These are phyloP conservation scores for Mixornis gularis DNA, from an alignment of 2,113 vertebrate species.

Conservation along the genomic window DNA sequence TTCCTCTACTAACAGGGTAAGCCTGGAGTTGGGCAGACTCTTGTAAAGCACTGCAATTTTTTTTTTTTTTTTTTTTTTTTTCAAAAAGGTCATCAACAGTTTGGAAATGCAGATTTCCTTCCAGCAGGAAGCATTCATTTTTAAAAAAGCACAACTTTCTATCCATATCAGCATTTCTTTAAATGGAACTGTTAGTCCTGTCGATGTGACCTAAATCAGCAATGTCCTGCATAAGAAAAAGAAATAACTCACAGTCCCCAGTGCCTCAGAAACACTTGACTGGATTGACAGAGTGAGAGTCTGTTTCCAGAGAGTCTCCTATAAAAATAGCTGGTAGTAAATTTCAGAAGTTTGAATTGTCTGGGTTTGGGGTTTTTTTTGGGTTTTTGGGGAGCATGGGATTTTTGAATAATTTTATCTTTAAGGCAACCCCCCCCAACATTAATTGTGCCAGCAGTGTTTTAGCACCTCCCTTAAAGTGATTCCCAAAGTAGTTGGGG, in stretches of 20 bases:
- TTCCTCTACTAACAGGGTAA: neutral
- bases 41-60: neutral
- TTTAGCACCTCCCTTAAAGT: neutral
- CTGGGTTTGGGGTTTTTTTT: neutral
- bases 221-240: constrained; percentile 41
- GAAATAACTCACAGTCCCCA: constrained; percentile 29
- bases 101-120: constrained; percentile 43
- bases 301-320: neutral
- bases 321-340: constrained; percentile 22
- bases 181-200: constrained; percentile 50
- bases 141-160: neutral
- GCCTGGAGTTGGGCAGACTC: neutral
- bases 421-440: neutral
- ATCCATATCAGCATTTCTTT: constrained; percentile 44
- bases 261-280: constrained; percentile 19
- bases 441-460: neutral
- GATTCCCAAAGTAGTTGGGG: neutral
- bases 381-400: neutral
- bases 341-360: neutral
- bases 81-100: constrained; percentile 21
- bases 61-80: neutral
- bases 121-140: constrained; percentile 7
- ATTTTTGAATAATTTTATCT: neutral
- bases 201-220: constrained; percentile 59
- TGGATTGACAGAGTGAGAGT: constrained; percentile 12